phyloP scores from a whole-genome alignment of 2,113 vertebrate species.

The Columbina picui region DNA sequence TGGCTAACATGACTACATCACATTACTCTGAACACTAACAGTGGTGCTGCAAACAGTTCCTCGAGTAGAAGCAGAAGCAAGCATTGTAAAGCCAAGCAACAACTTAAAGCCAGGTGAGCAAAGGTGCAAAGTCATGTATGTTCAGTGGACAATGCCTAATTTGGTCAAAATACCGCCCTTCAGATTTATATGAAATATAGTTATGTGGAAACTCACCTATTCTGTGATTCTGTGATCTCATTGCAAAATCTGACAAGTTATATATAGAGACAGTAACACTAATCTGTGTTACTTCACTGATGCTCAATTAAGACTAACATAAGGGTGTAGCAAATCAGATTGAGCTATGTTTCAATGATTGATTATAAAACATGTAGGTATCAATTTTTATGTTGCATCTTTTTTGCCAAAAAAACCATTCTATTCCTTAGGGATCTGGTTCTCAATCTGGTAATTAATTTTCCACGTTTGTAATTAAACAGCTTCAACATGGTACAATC shows the following conservation, averaged over 20 bases:
- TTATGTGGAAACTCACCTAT: background rate
- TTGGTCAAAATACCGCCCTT: background rate
- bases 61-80: background rate
- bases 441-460: slow-evolving; percentile 79
- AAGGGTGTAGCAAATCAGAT: slow-evolving; percentile 66
- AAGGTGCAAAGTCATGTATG: background rate
- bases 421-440: slow-evolving; percentile 69
- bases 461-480: slow-evolving; percentile 82
- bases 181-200: background rate
- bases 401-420: slow-evolving; percentile 76
- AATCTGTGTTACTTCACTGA: slow-evolving; percentile 28
- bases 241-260: background rate
- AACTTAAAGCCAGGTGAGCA: background rate
- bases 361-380: slow-evolving; percentile 71
- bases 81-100: background rate
- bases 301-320: slow-evolving; percentile 63
- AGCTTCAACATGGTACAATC: slow-evolving; percentile 76
- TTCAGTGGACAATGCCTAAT: background rate
- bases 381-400: slow-evolving; percentile 78
- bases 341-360: slow-evolving; percentile 57
- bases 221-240: background rate
- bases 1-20: background rate
- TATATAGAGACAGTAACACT: background rate
- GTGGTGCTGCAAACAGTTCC: background rate
- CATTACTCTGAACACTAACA: background rate